Base-by-base conservation (phyloP, 2,888 invertebrate species). In the Agonopterix subpropinquella region DNA sequence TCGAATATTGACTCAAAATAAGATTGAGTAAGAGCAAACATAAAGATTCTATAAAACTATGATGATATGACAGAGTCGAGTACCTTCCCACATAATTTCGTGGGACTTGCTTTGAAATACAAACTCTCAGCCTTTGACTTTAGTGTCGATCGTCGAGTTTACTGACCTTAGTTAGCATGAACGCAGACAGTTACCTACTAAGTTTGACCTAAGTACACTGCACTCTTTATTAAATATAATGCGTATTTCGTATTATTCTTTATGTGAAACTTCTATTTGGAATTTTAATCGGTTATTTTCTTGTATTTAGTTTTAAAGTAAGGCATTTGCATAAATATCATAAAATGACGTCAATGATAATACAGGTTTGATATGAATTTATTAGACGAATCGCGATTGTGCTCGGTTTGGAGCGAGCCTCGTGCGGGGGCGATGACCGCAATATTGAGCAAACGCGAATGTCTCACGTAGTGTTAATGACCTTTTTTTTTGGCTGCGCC, bases 381-480 rank as follows among this genome's bases (percentile, higher is more conserved):
- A 44, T 50, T 50, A 45, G 45, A 28, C 13, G 47, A 57, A 63
- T 60, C 57, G 61, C 62, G 61, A 58, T 59, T 58, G 57, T 53
- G 57, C 58, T 57, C 53, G 54, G 57, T 58, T 65, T 59, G 54
- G 64, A 65, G 56, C 71, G 68, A 74, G 70, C 72, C 70, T 77
- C 66, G 73, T 71, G 73, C 65, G 77, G 77, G 86, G 82, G 78
- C 87, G 79, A 79, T 79, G 87, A 85, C 87, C 87, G 84, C 76
- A 82, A 80, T 82, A 83, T 83, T 83, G 80, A 86, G 73, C 78
- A 76, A 79, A 80, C 85, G 87, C 86, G 83, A 87, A 86, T 86
- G 85, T 88, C 87, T 85, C 80, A 73, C 78, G 79, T 76, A 78
- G 83, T 81, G 87, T 87, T 86, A 85, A 84, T 85, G 85, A 87